Evolutionary conservation across 1,140 invertebrate species (phyloP), one percentile per base, ranked within the genome.

Genomic region (Drosophila pseudoananassae): DNA sequence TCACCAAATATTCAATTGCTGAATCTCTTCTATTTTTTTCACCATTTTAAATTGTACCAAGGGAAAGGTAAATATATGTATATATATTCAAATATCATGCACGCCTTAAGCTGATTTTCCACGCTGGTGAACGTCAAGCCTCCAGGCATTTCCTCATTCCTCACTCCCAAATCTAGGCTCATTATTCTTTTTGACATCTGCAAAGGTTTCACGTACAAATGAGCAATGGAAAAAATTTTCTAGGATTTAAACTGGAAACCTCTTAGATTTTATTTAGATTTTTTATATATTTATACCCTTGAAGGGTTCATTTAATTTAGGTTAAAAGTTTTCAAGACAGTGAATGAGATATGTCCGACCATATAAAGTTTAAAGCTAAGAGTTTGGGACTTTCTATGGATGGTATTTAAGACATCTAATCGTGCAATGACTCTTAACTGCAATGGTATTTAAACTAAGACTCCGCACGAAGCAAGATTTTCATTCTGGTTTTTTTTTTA

Each of bases 131-230:
- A 64, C 58, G 38, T 45, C 43, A 31, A 54, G 59, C 58, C 72
- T 43, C 9, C 31, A 36, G 31, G 47, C 23, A 50, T 45, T 55
- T 25, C 2, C 17, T 12, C 25, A 56, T 49, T 69, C 51, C 17
- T 9, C 31, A 56, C 31, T 69, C 51, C 20, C 38, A 55, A 55
- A 57, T 38, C 55, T 46, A 8, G 58, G 59, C 82, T 83, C 83
- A 88, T 87, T 88, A 88, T 87, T 75, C 82, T 81, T 70, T 74
- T 66, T 88, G 83, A 83, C 82, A 83, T 83, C 70, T 72, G 59
- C 78, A 49, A 68, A 61, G 61, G 57, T 65, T 87, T 85, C 38
- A 23, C 58, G 31, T 46, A 56, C 31, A 73, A 85, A 66, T 71
- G 59, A 66, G 74, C 64, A 71, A 66, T 46, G 61, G 43, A 14